phyloP scores from a whole-genome alignment of 2,888 invertebrate genomes.

The Spilosoma lubricipeda region DNA sequence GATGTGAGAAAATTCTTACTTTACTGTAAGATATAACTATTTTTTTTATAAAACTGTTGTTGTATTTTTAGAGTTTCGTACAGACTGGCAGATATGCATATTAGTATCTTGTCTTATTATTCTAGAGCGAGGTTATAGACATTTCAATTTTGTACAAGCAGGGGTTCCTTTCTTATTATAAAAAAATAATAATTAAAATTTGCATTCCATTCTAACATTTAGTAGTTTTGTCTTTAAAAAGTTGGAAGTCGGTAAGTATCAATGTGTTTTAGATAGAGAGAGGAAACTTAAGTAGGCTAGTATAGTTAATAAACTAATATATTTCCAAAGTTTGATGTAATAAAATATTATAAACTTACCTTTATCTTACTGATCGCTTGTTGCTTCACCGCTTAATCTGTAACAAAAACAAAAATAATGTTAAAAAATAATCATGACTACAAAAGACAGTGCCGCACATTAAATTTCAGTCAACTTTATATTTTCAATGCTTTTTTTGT shows the following conservation, averaged over 20 bases:
- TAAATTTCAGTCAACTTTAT: constrained; percentile 65
- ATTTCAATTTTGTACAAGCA: not conserved
- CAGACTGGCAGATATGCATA: no score
- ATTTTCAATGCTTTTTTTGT: constrained; percentile 71
- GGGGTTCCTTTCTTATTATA: not conserved
- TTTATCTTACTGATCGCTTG: constrained; percentile 47
- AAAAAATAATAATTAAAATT: no score
- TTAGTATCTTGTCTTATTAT: not conserved
- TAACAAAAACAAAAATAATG: constrained; percentile 55
- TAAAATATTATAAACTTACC: constrained; percentile 53
- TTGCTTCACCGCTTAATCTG: constrained; percentile 51
- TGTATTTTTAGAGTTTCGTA: no score
- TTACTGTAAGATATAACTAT: no score
- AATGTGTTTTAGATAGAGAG: no score
- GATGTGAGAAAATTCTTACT: no score
- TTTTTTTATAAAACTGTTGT: no score
- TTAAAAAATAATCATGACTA: constrained; percentile 47
- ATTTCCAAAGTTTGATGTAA: constrained; percentile 32
- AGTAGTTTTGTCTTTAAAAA: no score
- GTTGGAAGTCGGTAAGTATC: no score
- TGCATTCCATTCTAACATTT: no score
- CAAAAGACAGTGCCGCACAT: constrained; percentile 55
- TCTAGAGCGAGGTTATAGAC: not conserved
- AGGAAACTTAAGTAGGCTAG: no score
- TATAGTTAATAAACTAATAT: not conserved